phyloP scores from a whole-genome alignment of 2,113 vertebrate genomes.

The Oryzias celebensis region DNA sequence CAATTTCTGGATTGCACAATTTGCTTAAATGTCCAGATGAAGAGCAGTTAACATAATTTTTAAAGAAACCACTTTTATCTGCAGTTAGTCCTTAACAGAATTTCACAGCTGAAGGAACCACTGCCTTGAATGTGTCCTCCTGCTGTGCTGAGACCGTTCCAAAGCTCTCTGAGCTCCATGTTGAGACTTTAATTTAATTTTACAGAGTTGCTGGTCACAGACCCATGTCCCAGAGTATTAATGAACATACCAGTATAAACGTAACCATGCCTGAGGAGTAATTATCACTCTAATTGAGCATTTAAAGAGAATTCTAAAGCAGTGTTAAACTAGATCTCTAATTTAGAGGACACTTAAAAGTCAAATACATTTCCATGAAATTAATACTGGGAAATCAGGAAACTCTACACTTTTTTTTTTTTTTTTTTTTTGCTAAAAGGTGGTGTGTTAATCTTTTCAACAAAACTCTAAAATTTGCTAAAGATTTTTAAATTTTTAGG shows the following conservation, averaged over 20 bases:
- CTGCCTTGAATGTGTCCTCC: conserved; percentile 25
- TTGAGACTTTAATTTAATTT: conserved; percentile 69
- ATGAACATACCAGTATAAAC: conserved; percentile 76
- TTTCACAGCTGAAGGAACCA: conserved; percentile 11
- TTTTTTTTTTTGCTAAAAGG: background rate
- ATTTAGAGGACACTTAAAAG: conserved; percentile 73
- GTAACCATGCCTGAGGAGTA: conserved; percentile 75
- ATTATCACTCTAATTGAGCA: conserved; percentile 77
- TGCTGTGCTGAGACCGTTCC: conserved; percentile 39
- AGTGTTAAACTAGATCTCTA: conserved; percentile 62
- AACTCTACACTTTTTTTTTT: background rate
- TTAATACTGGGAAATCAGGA: conserved; percentile 49
- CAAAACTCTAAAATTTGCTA: background rate
- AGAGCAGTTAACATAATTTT: conserved; percentile 29
- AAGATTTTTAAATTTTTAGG: no score
- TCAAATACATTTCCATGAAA: conserved; percentile 64
- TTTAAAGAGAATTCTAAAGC: conserved; percentile 76
- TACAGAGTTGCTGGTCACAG: conserved; percentile 68
- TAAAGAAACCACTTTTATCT: conserved; percentile 24
- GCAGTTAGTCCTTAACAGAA: conserved; percentile 13
- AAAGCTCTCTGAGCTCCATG: conserved; percentile 32
- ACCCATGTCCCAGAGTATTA: conserved; percentile 65
- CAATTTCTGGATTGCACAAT: conserved; percentile 18
- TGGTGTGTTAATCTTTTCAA: background rate
- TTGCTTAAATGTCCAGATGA: conserved; percentile 26